Evolutionary conservation across 2,797 vertebrate genomes (phyloP).

Genomic region (Poecilia wingei): DNA sequence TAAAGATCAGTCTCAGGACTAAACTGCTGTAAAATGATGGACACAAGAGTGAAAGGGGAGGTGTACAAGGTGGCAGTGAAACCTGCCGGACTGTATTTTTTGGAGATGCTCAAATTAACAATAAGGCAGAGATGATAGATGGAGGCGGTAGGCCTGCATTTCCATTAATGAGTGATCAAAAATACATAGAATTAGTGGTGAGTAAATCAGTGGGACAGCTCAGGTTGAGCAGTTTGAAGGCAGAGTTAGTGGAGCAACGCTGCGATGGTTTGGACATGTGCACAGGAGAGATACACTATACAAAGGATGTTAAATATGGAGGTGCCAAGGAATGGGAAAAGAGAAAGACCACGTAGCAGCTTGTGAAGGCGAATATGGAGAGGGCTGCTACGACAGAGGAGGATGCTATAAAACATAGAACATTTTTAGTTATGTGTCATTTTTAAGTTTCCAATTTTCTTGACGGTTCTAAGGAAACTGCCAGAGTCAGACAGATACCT

Average conservation of each 20-base stretch:
- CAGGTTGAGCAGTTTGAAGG: background rate
- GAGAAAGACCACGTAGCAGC: background rate
- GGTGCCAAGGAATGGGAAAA: background rate
- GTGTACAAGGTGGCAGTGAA: background rate
- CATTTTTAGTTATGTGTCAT: background rate
- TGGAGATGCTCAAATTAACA: background rate
- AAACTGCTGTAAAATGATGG: no score
- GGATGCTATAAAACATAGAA: background rate
- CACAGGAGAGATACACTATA: background rate
- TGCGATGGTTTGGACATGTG: constrained; percentile 3
- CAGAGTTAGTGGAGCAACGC: background rate
- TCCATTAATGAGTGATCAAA: background rate
- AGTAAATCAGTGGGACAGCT: constrained; percentile 5
- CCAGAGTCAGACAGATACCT: constrained; percentile 6
- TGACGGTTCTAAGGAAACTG: background rate
- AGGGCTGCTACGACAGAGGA: background rate
- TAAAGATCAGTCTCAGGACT: background rate
- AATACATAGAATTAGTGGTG: background rate
- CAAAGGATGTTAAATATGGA: constrained; percentile 7
- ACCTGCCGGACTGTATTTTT: background rate
- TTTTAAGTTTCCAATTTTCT: background rate
- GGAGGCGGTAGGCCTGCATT: background rate
- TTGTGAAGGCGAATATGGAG: background rate
- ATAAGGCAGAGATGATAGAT: background rate
- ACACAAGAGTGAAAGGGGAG: background rate